Evolutionary conservation across 1,140 invertebrate species (phyloP), one percentile per base, ranked within the genome.

Genomic region (Panonychus citri): DNA sequence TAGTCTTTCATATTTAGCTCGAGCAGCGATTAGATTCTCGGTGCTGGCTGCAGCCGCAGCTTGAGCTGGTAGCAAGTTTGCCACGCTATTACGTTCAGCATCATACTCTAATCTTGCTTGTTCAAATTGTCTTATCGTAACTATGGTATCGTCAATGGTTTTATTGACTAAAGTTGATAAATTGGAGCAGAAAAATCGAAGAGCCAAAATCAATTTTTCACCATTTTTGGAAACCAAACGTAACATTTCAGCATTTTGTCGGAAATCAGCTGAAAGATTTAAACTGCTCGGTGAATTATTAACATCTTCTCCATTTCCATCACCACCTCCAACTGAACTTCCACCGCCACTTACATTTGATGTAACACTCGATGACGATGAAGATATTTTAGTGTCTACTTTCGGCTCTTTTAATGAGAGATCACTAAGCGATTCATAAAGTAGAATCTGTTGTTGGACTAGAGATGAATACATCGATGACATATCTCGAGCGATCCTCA

Each of bases 141-240:
- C 75, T 62, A 96, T 74, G 1, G 89, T 93, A 68, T 95, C 90
- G 71, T 94, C 89, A 66, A 96, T 95, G 27, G 88, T 94, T 74
- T 93, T 93, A 70, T 90, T 85, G 70, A 86, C 89, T 62, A 96
- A 73, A 39, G 91, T 96, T 69, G 87, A 87, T 15, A 96, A 81
- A 49, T 86, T 88, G 50, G 85, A 90, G 63, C 86, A 86, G 73
- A 96, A 95, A 73, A 93, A 94, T 71, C 93, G 89, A 60, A 96
- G 75, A 57, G 88, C 89, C 60, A 81, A 81, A 30, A 65, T 40
- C 48, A 96, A 71, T 58, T 83, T 80, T 73, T 95, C 89, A 21
- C 89, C 89, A 72, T 95, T 93, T 72, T 88, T 89, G 30, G 84
- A 85, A 39, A 95, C 72, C 66, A 83, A 85, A 66, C 85, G 76